Conservation (phyloP, 2,797 vertebrate species). For the Kryptolebias ocellatus region DNA sequence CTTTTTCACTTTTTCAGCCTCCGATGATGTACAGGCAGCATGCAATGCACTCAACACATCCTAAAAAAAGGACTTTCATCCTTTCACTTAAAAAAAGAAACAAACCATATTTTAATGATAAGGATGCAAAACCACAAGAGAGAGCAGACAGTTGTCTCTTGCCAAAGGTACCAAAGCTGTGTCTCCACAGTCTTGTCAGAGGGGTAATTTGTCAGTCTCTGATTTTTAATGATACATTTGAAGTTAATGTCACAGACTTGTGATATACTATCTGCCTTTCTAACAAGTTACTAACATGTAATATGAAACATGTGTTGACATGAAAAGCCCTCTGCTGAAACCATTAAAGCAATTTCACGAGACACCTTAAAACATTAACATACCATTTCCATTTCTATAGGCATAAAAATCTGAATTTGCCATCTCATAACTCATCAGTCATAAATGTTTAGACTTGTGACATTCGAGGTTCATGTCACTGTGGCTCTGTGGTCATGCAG, state of each 20-base stretch:
- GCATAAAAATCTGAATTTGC: neutral
- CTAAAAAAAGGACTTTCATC: slow-evolving; percentile 35
- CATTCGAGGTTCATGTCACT: slow-evolving; percentile 50
- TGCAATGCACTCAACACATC: slow-evolving; percentile 28
- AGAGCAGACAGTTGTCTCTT: slow-evolving; percentile 38
- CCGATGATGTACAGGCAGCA: slow-evolving; percentile 34
- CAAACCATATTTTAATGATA: slow-evolving; percentile 63
- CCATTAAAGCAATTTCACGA: slow-evolving; percentile 42
- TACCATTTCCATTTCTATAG: slow-evolving; percentile 16
- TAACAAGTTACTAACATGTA: slow-evolving; percentile 65
- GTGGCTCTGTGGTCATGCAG: slow-evolving; percentile 45
- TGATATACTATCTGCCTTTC: slow-evolving; percentile 73
- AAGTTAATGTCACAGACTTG: slow-evolving; percentile 29
- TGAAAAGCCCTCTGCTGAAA: slow-evolving; percentile 74
- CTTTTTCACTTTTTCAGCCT: slow-evolving; percentile 41
- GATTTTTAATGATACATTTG: slow-evolving; percentile 61
- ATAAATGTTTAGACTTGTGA: slow-evolving; percentile 43
- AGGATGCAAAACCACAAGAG: slow-evolving; percentile 62
- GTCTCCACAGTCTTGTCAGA: slow-evolving; percentile 53
- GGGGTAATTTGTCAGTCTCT: slow-evolving; percentile 60
- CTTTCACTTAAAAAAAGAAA: slow-evolving; percentile 31
- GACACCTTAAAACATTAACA: slow-evolving; percentile 30
- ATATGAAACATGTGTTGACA: slow-evolving; percentile 74
- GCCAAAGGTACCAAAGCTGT: slow-evolving; percentile 32
- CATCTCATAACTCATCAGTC: slow-evolving; percentile 25